These are phyloP conservation scores for Xestia sexstrigata DNA, from an alignment of 2,888 invertebrate species.

Conservation along the genomic window DNA sequence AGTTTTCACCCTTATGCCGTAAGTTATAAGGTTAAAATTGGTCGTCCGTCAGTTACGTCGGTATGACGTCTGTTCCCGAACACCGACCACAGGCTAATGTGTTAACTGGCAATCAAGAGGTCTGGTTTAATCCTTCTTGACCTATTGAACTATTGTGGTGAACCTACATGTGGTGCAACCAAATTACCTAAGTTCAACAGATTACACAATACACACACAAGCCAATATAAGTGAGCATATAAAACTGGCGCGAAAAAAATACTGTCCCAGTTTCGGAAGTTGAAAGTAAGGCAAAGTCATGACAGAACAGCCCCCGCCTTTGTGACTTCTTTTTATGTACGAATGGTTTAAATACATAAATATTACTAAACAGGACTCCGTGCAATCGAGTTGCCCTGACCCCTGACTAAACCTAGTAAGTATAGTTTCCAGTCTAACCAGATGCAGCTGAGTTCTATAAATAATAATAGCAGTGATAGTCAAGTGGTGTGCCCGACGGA, in stretches of 20 bases:
- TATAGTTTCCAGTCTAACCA: background rate
- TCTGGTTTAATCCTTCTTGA: slow-evolving; percentile 43
- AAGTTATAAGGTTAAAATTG: too few relatives aligned
- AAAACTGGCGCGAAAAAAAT: background rate
- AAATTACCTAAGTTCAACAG: background rate
- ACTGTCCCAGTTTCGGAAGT: background rate
- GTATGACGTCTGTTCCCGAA: background rate
- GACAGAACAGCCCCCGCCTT: background rate
- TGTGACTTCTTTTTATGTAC: background rate
- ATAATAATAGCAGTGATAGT: too few relatives aligned
- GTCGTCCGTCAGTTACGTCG: too few relatives aligned
- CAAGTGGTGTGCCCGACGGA: too few relatives aligned
- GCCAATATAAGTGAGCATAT: background rate
- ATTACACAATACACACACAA: background rate
- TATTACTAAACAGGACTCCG: background rate
- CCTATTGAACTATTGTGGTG: slow-evolving; percentile 25
- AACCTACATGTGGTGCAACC: slow-evolving; percentile 6
- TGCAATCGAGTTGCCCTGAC: background rate
- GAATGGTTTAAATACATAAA: too few relatives aligned
- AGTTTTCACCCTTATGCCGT: too few relatives aligned
- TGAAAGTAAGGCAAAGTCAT: background rate
- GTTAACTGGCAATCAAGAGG: slow-evolving; percentile 46
- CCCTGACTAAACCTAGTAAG: too few relatives aligned
- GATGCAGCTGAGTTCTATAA: background rate
- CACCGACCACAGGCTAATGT: slow-evolving; percentile 2